Percentiles rank a stretch among this genome's conserved stretches.
Conservation (phyloP, 1,140 invertebrate genomes). For the Bombus sibiricus region DNA sequence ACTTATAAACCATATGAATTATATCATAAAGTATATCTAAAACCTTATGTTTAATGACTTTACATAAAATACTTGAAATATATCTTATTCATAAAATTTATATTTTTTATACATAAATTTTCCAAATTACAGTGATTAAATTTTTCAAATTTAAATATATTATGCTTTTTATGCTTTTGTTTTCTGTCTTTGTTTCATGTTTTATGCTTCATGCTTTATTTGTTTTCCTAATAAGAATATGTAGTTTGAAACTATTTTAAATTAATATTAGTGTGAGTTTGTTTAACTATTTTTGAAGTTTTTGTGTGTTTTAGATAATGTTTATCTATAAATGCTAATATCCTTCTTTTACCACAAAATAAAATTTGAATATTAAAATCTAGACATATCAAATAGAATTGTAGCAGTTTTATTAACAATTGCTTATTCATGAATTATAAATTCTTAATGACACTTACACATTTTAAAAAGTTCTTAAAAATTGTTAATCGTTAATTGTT, state of each 20-base stretch:
- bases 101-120: not conserved
- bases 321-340: slow-evolving; percentile 32
- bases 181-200: slow-evolving; percentile 4
- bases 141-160: slow-evolving; percentile 1
- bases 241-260: not conserved
- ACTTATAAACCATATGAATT: slow-evolving; percentile 4
- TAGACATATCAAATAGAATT: not conserved
- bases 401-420: slow-evolving; percentile 2
- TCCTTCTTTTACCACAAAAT: slow-evolving; percentile 63
- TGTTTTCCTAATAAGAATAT: not conserved
- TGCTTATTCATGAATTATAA: not conserved
- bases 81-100: not conserved
- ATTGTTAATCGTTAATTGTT: not conserved
- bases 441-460: not conserved
- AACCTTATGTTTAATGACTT: not conserved
- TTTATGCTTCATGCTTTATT: slow-evolving; percentile 30
- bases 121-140: not conserved
- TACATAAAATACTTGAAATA: not conserved
- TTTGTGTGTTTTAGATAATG: not conserved
- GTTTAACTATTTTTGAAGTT: not conserved
- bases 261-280: not conserved
- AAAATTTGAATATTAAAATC: not conserved
- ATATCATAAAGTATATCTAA: not conserved
- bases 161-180: not conserved
- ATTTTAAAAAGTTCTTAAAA: not conserved